These are phyloP conservation scores for Diplazon laetatorius DNA, from an alignment of 2,888 invertebrate genomes.

Conservation along the genomic window DNA sequence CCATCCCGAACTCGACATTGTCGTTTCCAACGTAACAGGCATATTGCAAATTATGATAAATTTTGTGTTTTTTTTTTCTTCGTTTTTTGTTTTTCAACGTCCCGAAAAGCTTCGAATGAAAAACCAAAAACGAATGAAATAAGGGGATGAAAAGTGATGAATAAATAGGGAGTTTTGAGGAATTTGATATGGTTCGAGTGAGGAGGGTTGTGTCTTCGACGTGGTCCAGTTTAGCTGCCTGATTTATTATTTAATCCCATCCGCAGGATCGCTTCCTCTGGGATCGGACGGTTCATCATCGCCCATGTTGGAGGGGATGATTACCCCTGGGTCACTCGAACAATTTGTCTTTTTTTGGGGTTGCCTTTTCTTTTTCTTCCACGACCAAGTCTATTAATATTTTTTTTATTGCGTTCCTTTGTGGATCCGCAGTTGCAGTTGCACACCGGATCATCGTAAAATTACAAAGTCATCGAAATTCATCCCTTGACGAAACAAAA, in stretches of 20 bases:
- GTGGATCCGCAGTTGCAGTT: too few relatives aligned
- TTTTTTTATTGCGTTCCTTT: neutral
- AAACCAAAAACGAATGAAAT: too few relatives aligned
- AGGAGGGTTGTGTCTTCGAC: too few relatives aligned
- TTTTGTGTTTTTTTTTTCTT: too few relatives aligned
- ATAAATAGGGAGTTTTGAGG: too few relatives aligned
- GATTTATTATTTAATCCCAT: neutral
- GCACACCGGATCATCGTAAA: too few relatives aligned
- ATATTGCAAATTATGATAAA: neutral
- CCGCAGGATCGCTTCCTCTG: neutral
- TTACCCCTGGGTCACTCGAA: neutral
- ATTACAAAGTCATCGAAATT: too few relatives aligned
- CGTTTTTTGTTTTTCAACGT: too few relatives aligned
- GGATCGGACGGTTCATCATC: neutral
- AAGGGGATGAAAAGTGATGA: too few relatives aligned
- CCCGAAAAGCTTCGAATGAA: neutral
- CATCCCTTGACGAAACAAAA: too few relatives aligned
- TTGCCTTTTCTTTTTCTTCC: neutral
- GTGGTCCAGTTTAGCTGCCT: too few relatives aligned
- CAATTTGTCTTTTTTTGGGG: conserved; percentile 9
- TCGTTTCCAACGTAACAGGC: neutral
- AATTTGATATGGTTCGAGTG: too few relatives aligned
- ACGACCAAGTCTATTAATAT: conserved; percentile 6
- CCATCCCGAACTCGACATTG: neutral
- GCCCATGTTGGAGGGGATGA: neutral